These are phyloP conservation scores for Acromyrmex charruanus DNA, from an alignment of 1,140 invertebrate genomes.

Conservation along the genomic window DNA sequence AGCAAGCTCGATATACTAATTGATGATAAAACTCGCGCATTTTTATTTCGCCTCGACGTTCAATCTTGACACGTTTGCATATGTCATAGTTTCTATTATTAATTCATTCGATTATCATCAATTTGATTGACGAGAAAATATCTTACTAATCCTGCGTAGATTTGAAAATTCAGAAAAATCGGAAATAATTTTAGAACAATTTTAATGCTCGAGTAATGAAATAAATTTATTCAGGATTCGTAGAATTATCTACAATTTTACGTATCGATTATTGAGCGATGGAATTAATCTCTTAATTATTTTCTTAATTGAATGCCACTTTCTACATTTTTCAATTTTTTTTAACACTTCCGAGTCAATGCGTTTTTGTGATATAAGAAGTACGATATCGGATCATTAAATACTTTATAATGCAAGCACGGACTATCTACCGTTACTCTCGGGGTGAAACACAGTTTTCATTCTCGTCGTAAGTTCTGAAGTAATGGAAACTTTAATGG, in stretches of 20 bases:
- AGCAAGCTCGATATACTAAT: slow-evolving; percentile 57
- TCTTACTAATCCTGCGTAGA: not conserved
- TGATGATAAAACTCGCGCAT: slow-evolving; percentile 54
- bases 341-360: slow-evolving; percentile 27
- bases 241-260: not conserved
- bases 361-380: not conserved
- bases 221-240: not conserved
- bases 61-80: slow-evolving; percentile 45
- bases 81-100: not conserved
- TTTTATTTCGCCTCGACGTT: slow-evolving; percentile 56
- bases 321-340: not conserved
- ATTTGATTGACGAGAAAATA: not conserved
- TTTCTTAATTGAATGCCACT: not conserved
- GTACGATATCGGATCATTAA: slow-evolving; percentile 34
- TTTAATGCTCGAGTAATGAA: not conserved
- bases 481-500: slow-evolving; percentile 62
- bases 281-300: not conserved
- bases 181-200: not conserved
- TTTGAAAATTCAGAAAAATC: not conserved
- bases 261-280: not conserved
- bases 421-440: slow-evolving; percentile 9
- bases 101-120: not conserved
- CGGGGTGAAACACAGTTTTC: slow-evolving; percentile 30
- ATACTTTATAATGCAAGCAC: slow-evolving; percentile 37
- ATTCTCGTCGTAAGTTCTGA: slow-evolving; percentile 36